Evolutionary conservation across 1,140 invertebrate species (phyloP).

Genomic region (Drosophila lowei): DNA sequence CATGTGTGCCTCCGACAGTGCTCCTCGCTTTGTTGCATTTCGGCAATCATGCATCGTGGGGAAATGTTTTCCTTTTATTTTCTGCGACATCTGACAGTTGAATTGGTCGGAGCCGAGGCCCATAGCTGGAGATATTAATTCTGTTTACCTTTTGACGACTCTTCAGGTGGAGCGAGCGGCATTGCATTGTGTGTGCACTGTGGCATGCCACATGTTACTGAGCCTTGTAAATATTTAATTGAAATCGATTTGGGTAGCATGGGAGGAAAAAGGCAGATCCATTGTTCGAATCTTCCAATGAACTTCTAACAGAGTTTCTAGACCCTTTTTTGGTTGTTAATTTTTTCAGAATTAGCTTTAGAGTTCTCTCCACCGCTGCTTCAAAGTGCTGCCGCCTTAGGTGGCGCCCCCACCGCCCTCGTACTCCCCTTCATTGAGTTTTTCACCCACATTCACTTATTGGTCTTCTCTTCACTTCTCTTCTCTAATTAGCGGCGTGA

Average conservation of each 20-base stretch:
- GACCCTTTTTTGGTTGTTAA: background rate
- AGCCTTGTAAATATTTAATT: constrained; percentile 69
- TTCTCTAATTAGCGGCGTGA: constrained; percentile 64
- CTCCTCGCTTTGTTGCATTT: constrained; percentile 43
- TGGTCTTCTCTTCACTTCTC: constrained; percentile 32
- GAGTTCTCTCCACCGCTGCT: constrained; percentile 16
- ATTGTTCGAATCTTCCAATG: background rate
- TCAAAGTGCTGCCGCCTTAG: constrained; percentile 46
- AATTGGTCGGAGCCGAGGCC: constrained; percentile 7
- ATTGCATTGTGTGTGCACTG: constrained; percentile 53
- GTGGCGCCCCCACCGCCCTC: constrained; percentile 11
- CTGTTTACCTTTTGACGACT: constrained; percentile 57
- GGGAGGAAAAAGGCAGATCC: background rate
- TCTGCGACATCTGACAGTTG: constrained; percentile 36
- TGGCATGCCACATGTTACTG: constrained; percentile 58
- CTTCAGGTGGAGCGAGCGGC: constrained; percentile 39
- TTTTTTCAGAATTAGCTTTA: constrained; percentile 31
- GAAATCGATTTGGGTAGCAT: constrained; percentile 40
- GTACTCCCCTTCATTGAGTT: background rate
- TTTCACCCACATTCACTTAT: constrained; percentile 65
- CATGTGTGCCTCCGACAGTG: constrained; percentile 17
- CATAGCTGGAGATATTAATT: constrained; percentile 53
- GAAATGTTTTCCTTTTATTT: constrained; percentile 27
- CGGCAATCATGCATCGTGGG: constrained; percentile 32
- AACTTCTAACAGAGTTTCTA: constrained; percentile 9